These are phyloP conservation scores for Prochilodus magdalenae DNA, from an alignment of 2,113 vertebrate species.

Conservation along the genomic window DNA sequence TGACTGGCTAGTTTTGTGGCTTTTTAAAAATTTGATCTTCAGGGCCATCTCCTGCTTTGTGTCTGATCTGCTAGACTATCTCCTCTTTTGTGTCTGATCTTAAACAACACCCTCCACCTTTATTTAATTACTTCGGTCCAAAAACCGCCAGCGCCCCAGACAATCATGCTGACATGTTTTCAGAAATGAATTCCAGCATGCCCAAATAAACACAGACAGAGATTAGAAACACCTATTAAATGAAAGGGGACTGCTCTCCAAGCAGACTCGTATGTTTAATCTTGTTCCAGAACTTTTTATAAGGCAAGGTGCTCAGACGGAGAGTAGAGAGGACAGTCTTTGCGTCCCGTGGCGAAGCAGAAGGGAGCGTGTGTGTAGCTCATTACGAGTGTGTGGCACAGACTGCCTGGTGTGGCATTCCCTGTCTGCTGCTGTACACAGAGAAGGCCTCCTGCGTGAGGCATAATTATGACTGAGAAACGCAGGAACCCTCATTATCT, in stretches of 20 bases:
- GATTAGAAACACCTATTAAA: conserved; percentile 68
- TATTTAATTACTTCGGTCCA: conserved; percentile 47
- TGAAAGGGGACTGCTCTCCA: conserved; percentile 38
- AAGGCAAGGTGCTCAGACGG: conserved; percentile 63
- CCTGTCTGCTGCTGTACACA: conserved; percentile 36
- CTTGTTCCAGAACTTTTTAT: conserved; percentile 64
- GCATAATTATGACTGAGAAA: conserved; percentile 44
- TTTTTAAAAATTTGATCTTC: neutral
- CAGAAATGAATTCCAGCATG: conserved; percentile 50
- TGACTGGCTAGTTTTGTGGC: neutral
- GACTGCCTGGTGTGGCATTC: neutral
- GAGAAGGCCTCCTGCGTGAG: conserved; percentile 34
- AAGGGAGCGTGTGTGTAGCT: conserved; percentile 63
- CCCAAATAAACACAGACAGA: conserved; percentile 57
- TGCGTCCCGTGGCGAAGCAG: conserved; percentile 61
- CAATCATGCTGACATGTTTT: conserved; percentile 54
- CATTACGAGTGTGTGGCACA: conserved; percentile 62
- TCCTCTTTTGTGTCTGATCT: neutral
- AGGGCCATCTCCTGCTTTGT: neutral
- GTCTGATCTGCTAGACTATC: neutral
- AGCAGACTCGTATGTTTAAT: conserved; percentile 69
- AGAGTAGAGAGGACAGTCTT: conserved; percentile 65
- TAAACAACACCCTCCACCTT: conserved; percentile 28
- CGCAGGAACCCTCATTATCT: conserved; percentile 48
- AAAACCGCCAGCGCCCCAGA: conserved; percentile 41